A percentile compares a stretch with the other conserved stretches of the same genome.
Conservation (phyloP, 2,888 invertebrate species). For the Dryobotodes eremita region DNA sequence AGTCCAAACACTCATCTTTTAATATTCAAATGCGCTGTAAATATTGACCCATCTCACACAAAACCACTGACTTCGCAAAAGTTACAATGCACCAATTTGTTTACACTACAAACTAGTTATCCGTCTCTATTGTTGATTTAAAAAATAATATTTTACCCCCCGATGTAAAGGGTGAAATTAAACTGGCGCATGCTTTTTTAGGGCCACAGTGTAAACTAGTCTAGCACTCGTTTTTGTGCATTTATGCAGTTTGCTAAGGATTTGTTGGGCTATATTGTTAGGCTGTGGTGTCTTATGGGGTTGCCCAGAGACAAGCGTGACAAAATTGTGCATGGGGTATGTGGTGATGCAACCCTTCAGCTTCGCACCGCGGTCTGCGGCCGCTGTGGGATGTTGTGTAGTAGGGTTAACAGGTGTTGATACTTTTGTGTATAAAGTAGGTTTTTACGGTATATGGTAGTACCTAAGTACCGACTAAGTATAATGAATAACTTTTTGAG, state of each 20-base stretch:
- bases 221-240: neutral
- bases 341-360: conserved; percentile 88
- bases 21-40: conserved; percentile 62
- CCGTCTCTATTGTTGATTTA: conserved; percentile 84
- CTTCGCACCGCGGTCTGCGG: conserved; percentile 83
- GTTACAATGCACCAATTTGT: conserved; percentile 87
- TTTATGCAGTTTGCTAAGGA: conserved; percentile 48
- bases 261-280: conserved; percentile 56
- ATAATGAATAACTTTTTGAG: neutral
- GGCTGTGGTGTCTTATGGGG: conserved; percentile 53
- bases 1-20: conserved; percentile 35
- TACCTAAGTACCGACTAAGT: neutral
- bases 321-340: conserved; percentile 83
- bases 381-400: conserved; percentile 79
- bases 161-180: conserved; percentile 76
- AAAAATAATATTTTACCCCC: conserved; percentile 82
- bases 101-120: conserved; percentile 88
- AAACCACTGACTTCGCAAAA: conserved; percentile 72
- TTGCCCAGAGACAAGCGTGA: conserved; percentile 82
- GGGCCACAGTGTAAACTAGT: conserved; percentile 68
- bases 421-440: conserved; percentile 59
- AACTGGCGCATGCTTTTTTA: conserved; percentile 42
- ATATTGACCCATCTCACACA: conserved; percentile 64
- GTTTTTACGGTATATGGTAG: neutral
- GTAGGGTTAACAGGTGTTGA: conserved; percentile 65